Evolutionary conservation across 2,113 vertebrate species (phyloP), one percentile per base, ranked within the genome.

Genomic region (Chionomys nivalis): DNA sequence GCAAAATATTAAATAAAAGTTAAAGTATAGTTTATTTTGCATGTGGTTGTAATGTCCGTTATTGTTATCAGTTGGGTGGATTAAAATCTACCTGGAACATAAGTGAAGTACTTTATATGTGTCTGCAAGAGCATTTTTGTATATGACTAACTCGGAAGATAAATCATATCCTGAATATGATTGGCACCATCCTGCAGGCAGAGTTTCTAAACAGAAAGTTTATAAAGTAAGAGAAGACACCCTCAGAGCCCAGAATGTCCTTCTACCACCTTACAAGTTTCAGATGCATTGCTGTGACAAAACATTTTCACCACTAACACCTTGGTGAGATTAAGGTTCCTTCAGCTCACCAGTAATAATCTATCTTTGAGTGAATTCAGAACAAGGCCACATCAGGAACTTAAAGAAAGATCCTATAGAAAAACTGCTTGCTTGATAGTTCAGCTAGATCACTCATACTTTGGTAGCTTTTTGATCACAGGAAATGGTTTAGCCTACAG

Each of bases 91-190:
- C 33, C 5, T 19, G 21, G 2, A 5, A 11, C 1, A 24, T n/a
- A n/a, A 1, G 1, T 28, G 12, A 55, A 3, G 5, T 31, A 78
- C 0, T 78, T 14, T 4, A 9, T 78, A 11, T n/a, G 6, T 61
- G 21, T 39, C 79, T 82, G 79, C 24, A 36, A 82, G 36, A 39
- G 12, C 23, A 39, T 26, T 58, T 58, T 82, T 82, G 33, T 19
- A 39, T 13, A 61, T 55, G 33, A 61, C 5, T 26, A 61, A 58
- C 79, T 13, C 23, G 19, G 21, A 12, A 58, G 23, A 39, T 61
- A 61, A 78, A 78, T 0, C 2, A 58, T n/a, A n/a, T 13, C 11
- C 33, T n/a, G 36, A 39, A 39, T 82, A 21, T 82, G 79, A 0
- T 39, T 39, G 19, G 21, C 79, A 61, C 2, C 21, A 61, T 61